A percentile compares a stretch with the other conserved stretches of the same genome.
Evolutionary conservation across 2,113 vertebrate genomes (phyloP).

Genomic region (Oenanthe melanoleuca): DNA sequence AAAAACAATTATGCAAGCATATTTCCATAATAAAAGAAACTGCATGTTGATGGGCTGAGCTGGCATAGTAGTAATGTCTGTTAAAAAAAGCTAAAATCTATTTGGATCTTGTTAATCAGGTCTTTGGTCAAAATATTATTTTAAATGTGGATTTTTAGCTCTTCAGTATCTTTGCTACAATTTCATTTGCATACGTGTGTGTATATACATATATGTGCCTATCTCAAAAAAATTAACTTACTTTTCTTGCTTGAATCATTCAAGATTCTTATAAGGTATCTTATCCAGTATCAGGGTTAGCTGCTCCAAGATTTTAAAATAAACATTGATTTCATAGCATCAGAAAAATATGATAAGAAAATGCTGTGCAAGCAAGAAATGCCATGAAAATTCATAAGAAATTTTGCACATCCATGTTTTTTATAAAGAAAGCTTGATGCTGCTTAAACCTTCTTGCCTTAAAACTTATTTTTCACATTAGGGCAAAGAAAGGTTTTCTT

Average conservation of each 20-base stretch:
- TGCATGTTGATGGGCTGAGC: constrained; percentile 25
- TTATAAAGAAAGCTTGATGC: background rate
- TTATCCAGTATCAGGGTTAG: background rate
- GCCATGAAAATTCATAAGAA: background rate
- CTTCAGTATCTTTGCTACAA: background rate
- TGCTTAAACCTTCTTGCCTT: background rate
- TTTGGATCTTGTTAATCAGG: background rate
- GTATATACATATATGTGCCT: fast-evolving
- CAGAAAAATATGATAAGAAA: background rate
- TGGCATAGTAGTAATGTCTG: background rate
- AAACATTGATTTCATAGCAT: background rate
- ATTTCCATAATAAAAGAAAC: constrained; percentile 66
- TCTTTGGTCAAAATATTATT: background rate
- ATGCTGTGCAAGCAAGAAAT: background rate
- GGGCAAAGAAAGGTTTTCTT: background rate
- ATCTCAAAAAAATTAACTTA: background rate
- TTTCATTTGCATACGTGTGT: background rate
- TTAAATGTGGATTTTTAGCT: background rate
- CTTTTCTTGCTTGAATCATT: background rate
- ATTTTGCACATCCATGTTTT: background rate
- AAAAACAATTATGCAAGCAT: constrained; percentile 72
- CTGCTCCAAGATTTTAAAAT: background rate
- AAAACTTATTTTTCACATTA: background rate
- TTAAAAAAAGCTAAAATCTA: background rate
- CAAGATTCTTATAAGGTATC: background rate